Evolutionary conservation across 2,888 invertebrate species (phyloP).

Genomic region (Chrysina gloriosa): DNA sequence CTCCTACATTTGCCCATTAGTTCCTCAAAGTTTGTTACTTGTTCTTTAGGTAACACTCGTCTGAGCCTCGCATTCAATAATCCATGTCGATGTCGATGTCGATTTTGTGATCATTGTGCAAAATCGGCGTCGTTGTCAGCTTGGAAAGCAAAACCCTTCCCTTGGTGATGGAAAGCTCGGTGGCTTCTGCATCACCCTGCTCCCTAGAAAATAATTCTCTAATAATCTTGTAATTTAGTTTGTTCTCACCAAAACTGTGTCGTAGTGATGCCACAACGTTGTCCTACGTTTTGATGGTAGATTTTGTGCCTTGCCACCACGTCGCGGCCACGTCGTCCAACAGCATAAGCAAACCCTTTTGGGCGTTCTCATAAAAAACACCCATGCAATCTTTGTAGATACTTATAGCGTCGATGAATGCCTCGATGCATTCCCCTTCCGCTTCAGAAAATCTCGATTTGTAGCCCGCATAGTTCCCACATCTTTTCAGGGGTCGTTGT

Average conservation of each 20-base stretch:
- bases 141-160: not conserved
- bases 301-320: conserved; percentile 50
- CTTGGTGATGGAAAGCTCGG: not conserved
- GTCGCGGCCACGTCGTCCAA: conserved; percentile 46
- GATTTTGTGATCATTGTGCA: not conserved
- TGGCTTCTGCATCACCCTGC: conserved; percentile 31
- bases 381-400: no score
- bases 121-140: not conserved
- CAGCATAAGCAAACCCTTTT: conserved; percentile 51
- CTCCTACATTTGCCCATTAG: not conserved
- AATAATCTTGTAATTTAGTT: conserved; percentile 43
- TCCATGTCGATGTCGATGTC: not conserved
- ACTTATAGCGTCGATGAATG: conserved; percentile 49
- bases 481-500: not conserved
- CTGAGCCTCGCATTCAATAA: not conserved
- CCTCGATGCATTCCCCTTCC: conserved; percentile 44
- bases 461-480: conserved; percentile 41
- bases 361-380: conserved; percentile 47
- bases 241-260: conserved; percentile 44
- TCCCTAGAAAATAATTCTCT: conserved; percentile 41
- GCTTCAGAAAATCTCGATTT: conserved; percentile 45
- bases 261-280: conserved; percentile 41
- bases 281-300: conserved; percentile 40
- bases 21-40: not conserved
- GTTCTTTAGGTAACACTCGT: not conserved